Evolutionary conservation across 2,113 vertebrate species (phyloP).

Genomic region (Notarius lentiginosus): DNA sequence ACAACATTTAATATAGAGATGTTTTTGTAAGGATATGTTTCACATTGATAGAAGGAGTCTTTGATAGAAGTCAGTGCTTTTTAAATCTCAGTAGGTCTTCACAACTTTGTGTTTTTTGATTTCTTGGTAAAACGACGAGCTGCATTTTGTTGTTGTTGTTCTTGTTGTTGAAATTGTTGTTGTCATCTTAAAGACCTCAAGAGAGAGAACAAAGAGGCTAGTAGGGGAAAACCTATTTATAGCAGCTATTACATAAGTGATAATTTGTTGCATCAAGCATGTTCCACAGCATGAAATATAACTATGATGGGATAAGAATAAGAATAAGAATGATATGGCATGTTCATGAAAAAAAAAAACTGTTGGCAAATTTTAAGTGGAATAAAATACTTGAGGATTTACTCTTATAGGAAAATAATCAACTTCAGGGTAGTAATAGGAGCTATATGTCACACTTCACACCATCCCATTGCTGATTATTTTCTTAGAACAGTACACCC

Average conservation of each 20-base stretch:
- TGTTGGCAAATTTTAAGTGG: not conserved
- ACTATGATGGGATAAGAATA: not conserved
- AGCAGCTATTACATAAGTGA: not conserved
- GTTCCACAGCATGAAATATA: not conserved
- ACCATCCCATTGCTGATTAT: not conserved
- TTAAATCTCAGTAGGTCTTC: not conserved
- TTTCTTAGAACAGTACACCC: not conserved
- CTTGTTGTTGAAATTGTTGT: too few relatives aligned
- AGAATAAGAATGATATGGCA: not conserved
- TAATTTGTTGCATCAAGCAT: not conserved
- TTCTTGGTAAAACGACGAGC: not conserved
- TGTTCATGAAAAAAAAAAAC: not conserved
- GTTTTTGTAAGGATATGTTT: not conserved
- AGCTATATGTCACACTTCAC: not conserved
- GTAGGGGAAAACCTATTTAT: not conserved
- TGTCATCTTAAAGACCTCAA: not conserved
- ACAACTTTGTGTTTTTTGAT: not conserved
- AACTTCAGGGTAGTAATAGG: not conserved
- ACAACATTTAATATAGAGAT: not conserved
- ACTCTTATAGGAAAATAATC: not conserved
- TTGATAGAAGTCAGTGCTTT: not conserved
- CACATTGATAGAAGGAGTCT: not conserved
- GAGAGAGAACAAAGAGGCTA: not conserved
- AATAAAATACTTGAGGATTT: not conserved
- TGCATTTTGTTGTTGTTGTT: not conserved